Conservation (phyloP, 1,140 invertebrate species). For the Drosophila athabasca region DNA sequence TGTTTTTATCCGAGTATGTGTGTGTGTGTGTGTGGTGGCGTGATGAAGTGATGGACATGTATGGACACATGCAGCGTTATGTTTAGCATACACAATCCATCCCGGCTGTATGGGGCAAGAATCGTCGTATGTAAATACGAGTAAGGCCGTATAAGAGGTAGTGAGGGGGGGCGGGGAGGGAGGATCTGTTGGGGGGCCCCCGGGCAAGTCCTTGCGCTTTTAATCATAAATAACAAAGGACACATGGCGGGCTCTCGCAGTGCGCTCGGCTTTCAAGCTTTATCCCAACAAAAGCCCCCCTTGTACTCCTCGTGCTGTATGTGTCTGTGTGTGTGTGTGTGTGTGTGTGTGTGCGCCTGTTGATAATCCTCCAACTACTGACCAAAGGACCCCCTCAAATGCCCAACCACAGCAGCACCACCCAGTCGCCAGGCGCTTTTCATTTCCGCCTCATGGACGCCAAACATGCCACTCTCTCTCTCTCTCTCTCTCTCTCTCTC, state of each 20-base stretch:
- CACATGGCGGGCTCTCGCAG: constrained; percentile 67
- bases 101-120: no score
- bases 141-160: no score
- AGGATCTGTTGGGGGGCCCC: not conserved
- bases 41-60: constrained; percentile 82
- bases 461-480: constrained; percentile 68
- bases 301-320: constrained; percentile 42
- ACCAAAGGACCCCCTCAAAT: constrained; percentile 14
- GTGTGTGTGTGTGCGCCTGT: constrained; percentile 55
- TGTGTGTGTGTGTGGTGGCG: constrained; percentile 61
- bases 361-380: constrained; percentile 68
- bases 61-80: constrained; percentile 80
- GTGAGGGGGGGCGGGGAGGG: not conserved
- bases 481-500: constrained; percentile 11
- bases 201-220: constrained; percentile 77
- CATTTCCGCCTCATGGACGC: constrained; percentile 80
- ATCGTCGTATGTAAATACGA: constrained; percentile 45
- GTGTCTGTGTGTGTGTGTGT: constrained; percentile 7
- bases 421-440: constrained; percentile 55
- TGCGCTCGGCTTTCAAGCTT: constrained; percentile 66
- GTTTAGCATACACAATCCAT: constrained; percentile 72
- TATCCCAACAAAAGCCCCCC: constrained; percentile 61
- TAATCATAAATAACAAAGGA: constrained; percentile 81
- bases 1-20: not conserved
- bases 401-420: not conserved